phyloP scores from a whole-genome alignment of 2,113 vertebrate genomes.

The Empidonax alnorum region DNA sequence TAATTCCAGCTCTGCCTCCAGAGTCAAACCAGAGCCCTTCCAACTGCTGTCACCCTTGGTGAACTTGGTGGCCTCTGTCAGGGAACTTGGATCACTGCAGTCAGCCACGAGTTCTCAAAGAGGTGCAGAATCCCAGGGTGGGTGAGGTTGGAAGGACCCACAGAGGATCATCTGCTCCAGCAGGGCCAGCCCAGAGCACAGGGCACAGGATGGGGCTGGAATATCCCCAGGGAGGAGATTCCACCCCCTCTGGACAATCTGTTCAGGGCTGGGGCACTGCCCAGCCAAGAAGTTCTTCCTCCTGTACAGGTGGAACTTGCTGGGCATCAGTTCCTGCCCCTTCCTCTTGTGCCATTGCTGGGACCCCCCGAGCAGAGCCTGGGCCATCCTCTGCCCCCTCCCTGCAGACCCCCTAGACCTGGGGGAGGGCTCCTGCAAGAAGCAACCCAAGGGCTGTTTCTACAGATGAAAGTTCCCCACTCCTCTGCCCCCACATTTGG shows the following conservation, averaged over 20 bases:
- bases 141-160: not conserved
- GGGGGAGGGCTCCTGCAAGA: not conserved
- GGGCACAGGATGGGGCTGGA: not conserved
- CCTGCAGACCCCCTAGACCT: not conserved
- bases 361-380: no score
- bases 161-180: not conserved
- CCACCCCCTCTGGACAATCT: not conserved
- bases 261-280: not conserved
- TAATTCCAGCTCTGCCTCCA: not conserved
- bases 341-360: not conserved
- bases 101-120: rapidly evolving
- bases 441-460: not conserved
- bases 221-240: not conserved
- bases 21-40: not conserved
- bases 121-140: not conserved
- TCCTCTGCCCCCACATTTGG: not conserved
- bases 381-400: not conserved
- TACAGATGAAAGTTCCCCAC: not conserved
- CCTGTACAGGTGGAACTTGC: not conserved
- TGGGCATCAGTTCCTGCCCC: not conserved
- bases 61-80: not conserved
- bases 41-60: not conserved
- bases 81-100: not conserved
- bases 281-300: not conserved
- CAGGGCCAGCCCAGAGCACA: not conserved